Conservation (phyloP, 2,113 vertebrate genomes). For the Malurus alboscapulatus region DNA sequence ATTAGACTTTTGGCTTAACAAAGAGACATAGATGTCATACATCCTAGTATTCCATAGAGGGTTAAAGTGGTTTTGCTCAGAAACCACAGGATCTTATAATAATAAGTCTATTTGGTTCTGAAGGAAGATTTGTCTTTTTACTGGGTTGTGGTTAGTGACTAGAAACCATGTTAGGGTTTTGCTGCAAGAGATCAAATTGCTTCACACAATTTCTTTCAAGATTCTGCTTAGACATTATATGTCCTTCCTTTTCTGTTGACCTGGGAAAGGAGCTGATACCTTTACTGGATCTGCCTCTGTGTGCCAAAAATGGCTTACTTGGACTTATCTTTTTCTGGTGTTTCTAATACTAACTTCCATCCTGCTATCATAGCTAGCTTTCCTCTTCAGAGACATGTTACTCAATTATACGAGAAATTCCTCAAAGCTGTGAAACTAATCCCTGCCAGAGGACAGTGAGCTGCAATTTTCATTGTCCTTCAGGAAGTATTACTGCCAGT, state of each 20-base stretch:
- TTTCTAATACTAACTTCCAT: not conserved
- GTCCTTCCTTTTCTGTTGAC: not conserved
- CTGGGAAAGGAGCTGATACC: not conserved
- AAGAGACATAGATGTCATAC: not conserved
- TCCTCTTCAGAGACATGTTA: not conserved
- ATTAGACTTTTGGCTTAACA: not conserved
- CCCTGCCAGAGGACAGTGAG: not conserved
- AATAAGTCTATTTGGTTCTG: not conserved
- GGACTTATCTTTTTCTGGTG: not conserved
- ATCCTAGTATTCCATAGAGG: not conserved
- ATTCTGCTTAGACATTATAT: not conserved
- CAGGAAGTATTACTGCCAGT: not conserved
- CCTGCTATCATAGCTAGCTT: not conserved
- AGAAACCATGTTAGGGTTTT: not conserved
- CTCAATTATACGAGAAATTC: not conserved
- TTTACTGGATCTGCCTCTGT: not conserved
- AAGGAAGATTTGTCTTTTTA: not conserved
- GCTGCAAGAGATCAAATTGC: not conserved
- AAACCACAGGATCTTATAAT: not conserved
- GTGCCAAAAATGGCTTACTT: not conserved
- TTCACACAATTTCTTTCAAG: not conserved
- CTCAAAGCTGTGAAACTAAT: slow-evolving; percentile 17
- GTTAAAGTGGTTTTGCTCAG: not conserved
- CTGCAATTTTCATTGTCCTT: not conserved
- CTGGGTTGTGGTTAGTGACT: not conserved